A percentile compares a stretch with the other conserved stretches of the same genome.
Conservation (phyloP, 2,888 invertebrate species). For the Priocnemis perturbator region DNA sequence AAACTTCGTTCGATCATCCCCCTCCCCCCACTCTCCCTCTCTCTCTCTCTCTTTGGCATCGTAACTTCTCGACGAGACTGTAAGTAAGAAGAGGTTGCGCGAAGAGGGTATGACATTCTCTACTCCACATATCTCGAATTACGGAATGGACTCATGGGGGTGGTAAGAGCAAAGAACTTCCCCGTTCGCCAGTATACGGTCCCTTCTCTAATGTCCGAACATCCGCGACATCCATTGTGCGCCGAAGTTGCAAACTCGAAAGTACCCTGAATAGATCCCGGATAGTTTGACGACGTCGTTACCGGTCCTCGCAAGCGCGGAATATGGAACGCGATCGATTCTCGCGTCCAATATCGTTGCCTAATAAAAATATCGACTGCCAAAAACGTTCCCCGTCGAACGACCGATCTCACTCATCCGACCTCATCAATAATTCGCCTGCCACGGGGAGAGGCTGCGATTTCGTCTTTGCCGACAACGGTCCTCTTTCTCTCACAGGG, state of each 20-base stretch:
- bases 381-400: too few species aligned
- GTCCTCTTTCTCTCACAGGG: too few species aligned
- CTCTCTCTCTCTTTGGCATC: too few species aligned
- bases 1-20: too few species aligned
- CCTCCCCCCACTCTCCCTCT: too few species aligned
- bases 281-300: constrained; percentile 24
- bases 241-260: constrained; percentile 6
- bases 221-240: neutral
- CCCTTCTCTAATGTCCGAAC: constrained; percentile 1
- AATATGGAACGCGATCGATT: neutral
- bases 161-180: constrained; percentile 14
- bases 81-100: too few species aligned
- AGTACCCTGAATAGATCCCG: neutral
- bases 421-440: too few species aligned
- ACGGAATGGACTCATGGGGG: constrained; percentile 1
- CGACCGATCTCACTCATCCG: too few species aligned
- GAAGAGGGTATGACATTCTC: too few species aligned
- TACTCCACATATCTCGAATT: constrained; percentile 1
- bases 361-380: constrained; percentile 9
- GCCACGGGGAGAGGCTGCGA: too few species aligned
- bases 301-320: constrained; percentile 15
- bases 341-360: constrained; percentile 1
- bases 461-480: too few species aligned
- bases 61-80: too few species aligned
- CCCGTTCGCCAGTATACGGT: neutral